Evolutionary conservation across 2,888 invertebrate genomes (phyloP), one percentile per base, ranked within the genome.

Genomic region (Pseudeuparius sepicola): DNA sequence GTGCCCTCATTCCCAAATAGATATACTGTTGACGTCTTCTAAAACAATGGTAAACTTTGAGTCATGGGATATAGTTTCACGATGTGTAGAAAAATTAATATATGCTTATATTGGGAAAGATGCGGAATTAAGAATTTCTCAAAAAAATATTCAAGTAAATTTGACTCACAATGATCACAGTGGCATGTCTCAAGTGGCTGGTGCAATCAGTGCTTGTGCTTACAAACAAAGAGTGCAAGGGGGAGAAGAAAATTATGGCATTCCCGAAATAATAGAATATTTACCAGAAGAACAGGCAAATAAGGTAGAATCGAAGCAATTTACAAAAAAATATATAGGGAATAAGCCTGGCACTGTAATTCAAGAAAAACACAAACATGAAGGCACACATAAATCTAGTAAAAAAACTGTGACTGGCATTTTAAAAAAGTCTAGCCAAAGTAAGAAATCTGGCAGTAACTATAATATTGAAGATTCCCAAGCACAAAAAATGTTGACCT

Each of bases 1-100:
- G 37, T 73, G 73, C 48, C 67, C 72, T 1, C 51, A 60, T 25
- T 56, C 57, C 28, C 58, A 60, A 26, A 67, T 70, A 42, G 70
- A 71, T 47, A 58, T 72, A 7, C 58, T 61, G 11, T 59, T 64
- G 40, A 65, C 68, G 40, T 64, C 66, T 3, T 56, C 60, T 4
- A 71, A 71, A 49, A 63, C 64, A 4, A 49, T 61, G 28, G 64
- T 71, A 2, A 67, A 70, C 51, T 75, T 75, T 49, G 62, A 60
- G 46, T 59, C 69, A 38, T 68, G 65, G 66, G 57, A 65, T 14
- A 39, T 50, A n/a, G 45, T 72, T 9, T 42, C 56, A 12, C 49
- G 53, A 28, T 62, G 63, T 27, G 43, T 70, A 10, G 60, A 66
- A 42, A 62, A 63, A 42, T 47, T 56, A 20, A 34, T 62, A 2